Evolutionary conservation across 2,113 vertebrate species (phyloP).

Genomic region (Meles meles): DNA sequence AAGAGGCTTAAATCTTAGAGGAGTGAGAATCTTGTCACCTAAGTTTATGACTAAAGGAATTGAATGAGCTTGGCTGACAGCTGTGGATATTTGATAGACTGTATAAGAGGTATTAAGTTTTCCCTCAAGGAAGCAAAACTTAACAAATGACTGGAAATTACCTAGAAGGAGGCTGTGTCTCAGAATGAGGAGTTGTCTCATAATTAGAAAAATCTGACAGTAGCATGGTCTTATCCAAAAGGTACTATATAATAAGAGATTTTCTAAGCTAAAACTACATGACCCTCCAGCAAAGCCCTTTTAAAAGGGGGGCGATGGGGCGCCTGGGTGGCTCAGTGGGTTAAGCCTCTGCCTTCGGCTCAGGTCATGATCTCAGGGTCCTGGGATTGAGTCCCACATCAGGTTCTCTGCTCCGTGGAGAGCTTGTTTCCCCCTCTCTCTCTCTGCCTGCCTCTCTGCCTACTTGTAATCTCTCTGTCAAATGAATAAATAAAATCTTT

Average conservation of each 20-base stretch:
- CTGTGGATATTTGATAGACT: neutral
- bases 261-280: neutral
- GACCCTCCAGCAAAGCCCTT: neutral
- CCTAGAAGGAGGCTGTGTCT: neutral
- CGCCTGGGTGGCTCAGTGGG: too few relatives aligned
- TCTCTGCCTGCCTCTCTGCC: too few relatives aligned
- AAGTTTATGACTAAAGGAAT: slow-evolving; percentile 8
- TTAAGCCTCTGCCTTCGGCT: too few relatives aligned
- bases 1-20: neutral
- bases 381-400: too few relatives aligned
- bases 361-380: too few relatives aligned
- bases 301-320: neutral
- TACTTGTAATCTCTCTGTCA: too few relatives aligned
- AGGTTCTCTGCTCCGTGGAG: too few relatives aligned
- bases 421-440: too few relatives aligned
- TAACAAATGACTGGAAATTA: neutral
- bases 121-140: neutral
- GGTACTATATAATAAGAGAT: neutral
- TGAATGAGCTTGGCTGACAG: neutral
- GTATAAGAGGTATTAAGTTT: neutral
- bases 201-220: slow-evolving; percentile 4
- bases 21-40: neutral
- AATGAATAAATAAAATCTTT: too few relatives aligned
- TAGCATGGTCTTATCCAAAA: neutral
- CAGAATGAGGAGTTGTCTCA: neutral